Evolutionary conservation across 2,113 vertebrate species (phyloP), one percentile per base, ranked within the genome.

Genomic region (Trogon melanurus): DNA sequence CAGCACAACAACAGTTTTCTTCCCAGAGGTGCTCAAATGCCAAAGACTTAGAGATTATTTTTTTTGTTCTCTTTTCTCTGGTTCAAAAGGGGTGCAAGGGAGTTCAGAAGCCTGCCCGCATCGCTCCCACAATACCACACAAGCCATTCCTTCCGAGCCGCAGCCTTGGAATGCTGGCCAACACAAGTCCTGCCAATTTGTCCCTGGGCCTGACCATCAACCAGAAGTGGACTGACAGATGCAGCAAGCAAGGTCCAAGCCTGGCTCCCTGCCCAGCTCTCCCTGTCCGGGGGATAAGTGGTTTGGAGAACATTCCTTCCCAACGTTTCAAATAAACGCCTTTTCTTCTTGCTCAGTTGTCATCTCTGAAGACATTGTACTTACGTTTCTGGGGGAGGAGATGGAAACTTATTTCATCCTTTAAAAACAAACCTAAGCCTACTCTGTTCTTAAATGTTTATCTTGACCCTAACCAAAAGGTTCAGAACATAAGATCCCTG

Each of bases 11-110:
- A 6, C 8, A 19, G 13, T 34, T 69, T 69, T 72, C 60, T 56
- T 51, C 58, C 58, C 53, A 41, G 27, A 72, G 44, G 32, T 26
- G 53, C 50, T 80, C 67, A 60, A 30, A 22, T 5, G 23, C 29
- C 74, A 25, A 29, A 26, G 41, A 12, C 12, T 12, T 1, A 4
- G 5, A n/a, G 44, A 34, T 50, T 5, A 36, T 53, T 11, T 3
- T 34, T 58, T 29, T 36, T 8, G 29, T 27, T 47, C 13, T 41
- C 41, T 41, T 41, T 41, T 41, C 41, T 41, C 9, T 48, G 12
- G 48, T 71, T n/a, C 38, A 21, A 3, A 38, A 41, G 9, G 15
- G 3, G 0, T 22, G 11, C 0, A 1, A 47, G 27, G 57, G 9
- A 3, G 20, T 21, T 41, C 2, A 0, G 20, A 74, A 69, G 53